Base-by-base conservation (phyloP, 2,113 vertebrate species). In the Meriones unguiculatus region DNA sequence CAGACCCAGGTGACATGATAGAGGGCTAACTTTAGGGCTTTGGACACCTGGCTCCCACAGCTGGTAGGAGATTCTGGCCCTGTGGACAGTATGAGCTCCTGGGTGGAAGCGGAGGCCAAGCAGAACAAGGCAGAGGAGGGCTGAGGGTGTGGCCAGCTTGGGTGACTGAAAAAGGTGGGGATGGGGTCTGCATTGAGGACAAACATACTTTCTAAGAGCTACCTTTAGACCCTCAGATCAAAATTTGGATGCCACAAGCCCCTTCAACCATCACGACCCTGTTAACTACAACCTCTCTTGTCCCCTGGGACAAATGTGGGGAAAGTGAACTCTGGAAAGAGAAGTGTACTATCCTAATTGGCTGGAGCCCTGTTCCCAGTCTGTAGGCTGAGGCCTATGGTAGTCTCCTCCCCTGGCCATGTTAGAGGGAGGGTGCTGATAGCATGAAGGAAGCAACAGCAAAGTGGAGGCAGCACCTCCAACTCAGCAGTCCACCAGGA, bases 381-480 rank as follows among this genome's bases (percentile, higher is more conserved):
- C 17, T 20, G 0, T n/a, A 32, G 81, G 50, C 38, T 18, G 2
- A 28, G 0, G 5, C 12, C 28, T 8, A 1, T 2, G 2, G 62
- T 12, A 65, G 38, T 50, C 80, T 78, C 30, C 90, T 15, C 69
- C 69, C 1, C 0, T 1, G 59, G 78, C 7, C 0, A 0, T 41
- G 72, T 54, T 52, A 7, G 4, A 9, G 46, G 59, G 50, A n/a
- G 65, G n/a, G 20, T 54, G n/a, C 9, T 13, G 35, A 38, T 17
- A 13, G 1, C 11, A 20, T 24, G 35, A 75, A 52, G 22, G 3
- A 14, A 17, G 20, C 13, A 28, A 22, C 54, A 38, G 22, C 28
- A 67, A 14, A 35, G 9, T 57, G 50, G n/a, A 4, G 54, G n/a
- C 25, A 24, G 5, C 32, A 18, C 50, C 20, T 14, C n/a, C n/a